Evolutionary conservation across 1,140 invertebrate species (phyloP), one percentile per base, ranked within the genome.

Genomic region (Trachelipus rathkii): DNA sequence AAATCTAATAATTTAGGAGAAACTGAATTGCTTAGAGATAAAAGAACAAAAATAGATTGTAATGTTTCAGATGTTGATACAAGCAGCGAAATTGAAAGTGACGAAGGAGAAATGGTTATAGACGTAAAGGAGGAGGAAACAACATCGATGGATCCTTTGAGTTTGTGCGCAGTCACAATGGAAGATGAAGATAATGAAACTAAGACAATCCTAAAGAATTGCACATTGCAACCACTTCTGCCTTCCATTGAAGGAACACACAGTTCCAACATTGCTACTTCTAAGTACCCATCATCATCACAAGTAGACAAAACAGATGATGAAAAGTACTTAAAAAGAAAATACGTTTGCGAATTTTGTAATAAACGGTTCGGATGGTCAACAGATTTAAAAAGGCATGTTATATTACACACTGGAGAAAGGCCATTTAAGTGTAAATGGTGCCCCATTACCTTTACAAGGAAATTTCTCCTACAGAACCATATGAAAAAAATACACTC

Each of bases 331-430:
- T 72, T 76, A 23, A 71, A 70, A 3, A 66, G 80, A 9, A 81
- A 77, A 46, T 79, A 81, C 60, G 77, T 78, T n/a, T 81, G 80
- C 70, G 76, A 75, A 21, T 77, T 77, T 67, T 81, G 80, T 53
- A 77, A 81, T 68, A 75, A 76, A 24, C 73, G 80, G 60, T 81
- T 81, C 73, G 80, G 80, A 15, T 81, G 80, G 80, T 81, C 80
- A 19, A 81, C 80, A 43, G 80, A 81, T 71, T 73, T 81, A 13
- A 81, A 81, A 67, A 72, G 80, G 13, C 80, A 81, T 72, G 76
- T 81, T 19, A 81, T 81, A 19, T 67, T 81, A n/a, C 80, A 81
- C 73, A 81, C 80, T n/a, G 80, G 80, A 43, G 80, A 81, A 70
- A 78, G 76, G 24, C 80, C 80, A 6, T 81, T 81, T 46, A 72